These are phyloP conservation scores for Zaprionus ornatus DNA, from an alignment of 1,140 invertebrate genomes.

Conservation along the genomic window DNA sequence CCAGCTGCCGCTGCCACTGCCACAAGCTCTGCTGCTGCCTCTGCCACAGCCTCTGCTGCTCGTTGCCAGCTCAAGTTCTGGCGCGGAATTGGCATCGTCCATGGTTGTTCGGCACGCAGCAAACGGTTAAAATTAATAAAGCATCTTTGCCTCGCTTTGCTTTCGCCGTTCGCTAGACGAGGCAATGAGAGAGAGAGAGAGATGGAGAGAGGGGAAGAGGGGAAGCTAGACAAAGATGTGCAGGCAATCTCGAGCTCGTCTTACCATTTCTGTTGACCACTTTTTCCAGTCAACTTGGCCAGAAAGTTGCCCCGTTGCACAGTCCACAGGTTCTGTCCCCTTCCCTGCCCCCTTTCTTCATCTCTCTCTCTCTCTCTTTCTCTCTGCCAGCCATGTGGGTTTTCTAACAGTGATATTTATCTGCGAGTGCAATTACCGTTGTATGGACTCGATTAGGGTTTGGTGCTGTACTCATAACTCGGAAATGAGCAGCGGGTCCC, in stretches of 20 bases:
- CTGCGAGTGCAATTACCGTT: slow-evolving; percentile 76
- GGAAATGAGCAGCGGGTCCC: slow-evolving; percentile 47
- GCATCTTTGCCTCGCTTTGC: slow-evolving; percentile 65
- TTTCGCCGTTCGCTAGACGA: slow-evolving; percentile 44
- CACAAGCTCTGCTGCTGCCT: not conserved
- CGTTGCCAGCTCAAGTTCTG: slow-evolving; percentile 6
- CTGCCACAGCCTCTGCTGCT: not conserved
- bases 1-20: slow-evolving; percentile 3
- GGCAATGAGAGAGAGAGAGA: not conserved
- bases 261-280: slow-evolving; percentile 74
- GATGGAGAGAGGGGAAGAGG: not conserved
- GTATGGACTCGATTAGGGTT: slow-evolving; percentile 78
- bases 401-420: slow-evolving; percentile 81
- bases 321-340: not conserved
- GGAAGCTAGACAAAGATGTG: slow-evolving; percentile 37
- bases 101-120: slow-evolving; percentile 61
- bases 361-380: not conserved
- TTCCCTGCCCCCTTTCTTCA: not conserved
- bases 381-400: slow-evolving; percentile 62
- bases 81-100: not conserved
- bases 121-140: slow-evolving; percentile 82
- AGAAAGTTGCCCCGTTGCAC: slow-evolving; percentile 56
- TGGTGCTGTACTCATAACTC: slow-evolving; percentile 72
- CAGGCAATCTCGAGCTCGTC: slow-evolving; percentile 66
- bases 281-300: slow-evolving; percentile 63